phyloP scores from a whole-genome alignment of 2,797 vertebrate species.

The Bufotes viridis region DNA sequence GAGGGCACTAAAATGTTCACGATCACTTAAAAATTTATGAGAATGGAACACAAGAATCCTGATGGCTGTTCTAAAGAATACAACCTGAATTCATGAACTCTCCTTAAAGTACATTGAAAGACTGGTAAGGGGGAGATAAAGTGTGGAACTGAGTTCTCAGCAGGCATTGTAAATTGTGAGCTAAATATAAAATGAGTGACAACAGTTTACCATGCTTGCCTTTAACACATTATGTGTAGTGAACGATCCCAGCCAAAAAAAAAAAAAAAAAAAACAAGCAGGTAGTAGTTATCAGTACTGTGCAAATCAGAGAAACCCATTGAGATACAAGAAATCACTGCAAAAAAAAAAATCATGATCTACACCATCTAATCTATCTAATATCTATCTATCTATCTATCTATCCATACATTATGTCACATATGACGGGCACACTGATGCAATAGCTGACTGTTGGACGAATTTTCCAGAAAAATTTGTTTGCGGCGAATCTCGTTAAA shows the following conservation, averaged over 20 bases:
- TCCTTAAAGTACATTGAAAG: slow-evolving; percentile 29
- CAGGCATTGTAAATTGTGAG: background rate
- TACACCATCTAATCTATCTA: no score
- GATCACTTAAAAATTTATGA: slow-evolving; percentile 46
- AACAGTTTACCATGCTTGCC: background rate
- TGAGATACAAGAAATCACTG: no score
- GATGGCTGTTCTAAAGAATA: slow-evolving; percentile 28
- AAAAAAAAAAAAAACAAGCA: no score
- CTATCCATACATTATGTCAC: no score
- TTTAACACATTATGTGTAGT: background rate
- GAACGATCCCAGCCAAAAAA: background rate
- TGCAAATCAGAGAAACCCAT: no score
- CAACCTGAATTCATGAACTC: slow-evolving; percentile 6
- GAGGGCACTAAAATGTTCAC: slow-evolving; percentile 48
- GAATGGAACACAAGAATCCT: slow-evolving; percentile 16
- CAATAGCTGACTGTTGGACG: no score
- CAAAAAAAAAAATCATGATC: no score
- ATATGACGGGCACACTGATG: no score
- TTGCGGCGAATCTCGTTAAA: no score
- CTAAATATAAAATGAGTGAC: background rate
- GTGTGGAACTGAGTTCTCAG: background rate
- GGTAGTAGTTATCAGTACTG: no score
- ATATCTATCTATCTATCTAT: no score
- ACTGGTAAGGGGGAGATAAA: background rate
- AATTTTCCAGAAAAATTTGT: no score